Base-by-base conservation (phyloP, 2,113 vertebrate species). In the Proterorhinus semilunaris region DNA sequence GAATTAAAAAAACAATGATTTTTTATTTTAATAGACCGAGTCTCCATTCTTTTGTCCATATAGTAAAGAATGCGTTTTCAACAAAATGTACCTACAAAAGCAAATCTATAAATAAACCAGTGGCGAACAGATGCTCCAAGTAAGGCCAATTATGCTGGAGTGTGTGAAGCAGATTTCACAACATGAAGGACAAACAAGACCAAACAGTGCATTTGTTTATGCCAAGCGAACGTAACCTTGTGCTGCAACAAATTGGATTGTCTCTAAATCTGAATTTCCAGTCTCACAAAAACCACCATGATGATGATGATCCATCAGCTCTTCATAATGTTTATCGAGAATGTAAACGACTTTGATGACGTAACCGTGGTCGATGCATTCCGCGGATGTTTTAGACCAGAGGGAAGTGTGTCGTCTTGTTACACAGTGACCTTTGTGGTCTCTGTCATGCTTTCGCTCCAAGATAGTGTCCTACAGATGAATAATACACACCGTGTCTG, bases 361-460 rank as follows among this genome's bases (percentile, higher is more conserved):
- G 57, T 17, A 12, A 16, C 50, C 0, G 27, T 36, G 27, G 48
- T 12, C 58, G n/a, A 6, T 15, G 36, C 17, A 65, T 54, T 8
- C 15, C 44, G 0, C 15, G 43, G 45, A 59, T 7, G 46, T 51
- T 59, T 76, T 13, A 21, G 13, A 36, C 27, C 27, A 36, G 27
- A 61, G 42, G 42, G 36, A 44, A 36, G 12, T 54, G 48, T 54
- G 49, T 61, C 62, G 76, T 86, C 75, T 75, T 66, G 47, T 7
- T 74, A 55, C 68, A 64, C 61, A 73, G 74, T 80, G 78, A 89
- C 78, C 80, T 72, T 72, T 50, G 50, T 79, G 71, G 52, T 44
- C 42, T 55, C 51, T 36, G 70, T 75, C 75, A 51, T 71, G 76
- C 78, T 86, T n/a, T 79, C 55, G 79, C 72, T 62, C 53, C 45